These are phyloP conservation scores for Lycodopsis pacificus DNA, from an alignment of 2,797 vertebrate genomes.

Conservation along the genomic window DNA sequence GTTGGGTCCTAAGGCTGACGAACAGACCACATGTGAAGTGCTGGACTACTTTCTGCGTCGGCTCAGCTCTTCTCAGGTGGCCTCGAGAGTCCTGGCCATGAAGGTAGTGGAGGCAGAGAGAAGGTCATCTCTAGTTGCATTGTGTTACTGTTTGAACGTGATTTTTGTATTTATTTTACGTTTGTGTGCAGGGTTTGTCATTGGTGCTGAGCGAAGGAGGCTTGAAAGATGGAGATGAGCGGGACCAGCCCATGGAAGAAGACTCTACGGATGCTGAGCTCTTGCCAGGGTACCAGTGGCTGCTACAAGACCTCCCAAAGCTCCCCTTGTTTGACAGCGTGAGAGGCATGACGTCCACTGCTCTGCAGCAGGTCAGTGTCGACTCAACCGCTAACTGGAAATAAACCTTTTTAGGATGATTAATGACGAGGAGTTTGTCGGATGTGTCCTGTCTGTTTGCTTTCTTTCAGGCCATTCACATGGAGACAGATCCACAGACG, in stretches of 20 bases:
- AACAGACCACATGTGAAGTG: constrained; percentile 97
- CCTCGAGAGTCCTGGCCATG: constrained; percentile 95
- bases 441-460: background rate
- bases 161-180: background rate
- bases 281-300: constrained; percentile 94
- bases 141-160: background rate
- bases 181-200: constrained; percentile 88
- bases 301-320: constrained; percentile 93
- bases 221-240: constrained; percentile 92
- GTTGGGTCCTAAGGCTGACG: constrained; percentile 94
- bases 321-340: constrained; percentile 95
- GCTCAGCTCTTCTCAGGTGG: constrained; percentile 96
- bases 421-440: background rate
- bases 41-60: constrained; percentile 98
- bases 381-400: background rate
- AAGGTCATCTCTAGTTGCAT: accelerated
- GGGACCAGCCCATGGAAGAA: constrained; percentile 94
- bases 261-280: constrained; percentile 89
- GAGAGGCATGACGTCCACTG: constrained; percentile 90
- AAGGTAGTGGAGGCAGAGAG: constrained; percentile 83
- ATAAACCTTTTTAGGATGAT: background rate
- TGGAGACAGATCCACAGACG: constrained; percentile 97
- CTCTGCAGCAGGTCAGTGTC: constrained; percentile 92
- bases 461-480: constrained; percentile 91
- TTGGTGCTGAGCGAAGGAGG: constrained; percentile 94